Percentiles rank a stretch among this genome's conserved stretches.
phyloP scores from a whole-genome alignment of 2,888 invertebrate species.

The Junonia oenone region DNA sequence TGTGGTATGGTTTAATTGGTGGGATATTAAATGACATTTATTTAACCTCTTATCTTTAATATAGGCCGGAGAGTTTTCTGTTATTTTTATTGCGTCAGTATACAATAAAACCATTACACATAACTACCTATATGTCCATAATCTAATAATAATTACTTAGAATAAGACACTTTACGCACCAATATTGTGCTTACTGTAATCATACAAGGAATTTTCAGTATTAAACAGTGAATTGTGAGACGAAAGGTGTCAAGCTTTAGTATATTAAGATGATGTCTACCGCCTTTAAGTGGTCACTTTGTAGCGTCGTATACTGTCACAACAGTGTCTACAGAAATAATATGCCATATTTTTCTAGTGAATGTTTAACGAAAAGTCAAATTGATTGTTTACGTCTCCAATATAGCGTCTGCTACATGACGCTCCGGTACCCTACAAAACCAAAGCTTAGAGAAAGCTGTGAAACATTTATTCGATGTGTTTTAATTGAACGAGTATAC shows the following conservation, averaged over 20 bases:
- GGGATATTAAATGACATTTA: neutral
- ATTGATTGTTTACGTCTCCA: too few relatives aligned
- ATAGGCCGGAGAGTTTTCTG: neutral
- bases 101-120: neutral
- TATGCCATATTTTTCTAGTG: too few relatives aligned
- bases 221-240: neutral
- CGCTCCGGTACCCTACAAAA: too few relatives aligned
- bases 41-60: neutral
- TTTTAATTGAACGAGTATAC: neutral
- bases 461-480: neutral
- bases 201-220: neutral
- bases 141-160: conserved; percentile 6
- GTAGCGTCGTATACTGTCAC: too few relatives aligned
- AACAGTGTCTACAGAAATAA: too few relatives aligned
- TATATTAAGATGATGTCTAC: too few relatives aligned
- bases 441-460: neutral
- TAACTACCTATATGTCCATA: neutral
- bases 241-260: too few relatives aligned
- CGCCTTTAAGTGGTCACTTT: too few relatives aligned
- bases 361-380: too few relatives aligned
- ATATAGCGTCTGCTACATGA: too few relatives aligned
- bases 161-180: conserved; percentile 15
- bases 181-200: conserved; percentile 11
- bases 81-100: neutral
- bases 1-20: neutral